Evolutionary conservation across 2,113 vertebrate species (phyloP).

Genomic region (Notothenia rossii): DNA sequence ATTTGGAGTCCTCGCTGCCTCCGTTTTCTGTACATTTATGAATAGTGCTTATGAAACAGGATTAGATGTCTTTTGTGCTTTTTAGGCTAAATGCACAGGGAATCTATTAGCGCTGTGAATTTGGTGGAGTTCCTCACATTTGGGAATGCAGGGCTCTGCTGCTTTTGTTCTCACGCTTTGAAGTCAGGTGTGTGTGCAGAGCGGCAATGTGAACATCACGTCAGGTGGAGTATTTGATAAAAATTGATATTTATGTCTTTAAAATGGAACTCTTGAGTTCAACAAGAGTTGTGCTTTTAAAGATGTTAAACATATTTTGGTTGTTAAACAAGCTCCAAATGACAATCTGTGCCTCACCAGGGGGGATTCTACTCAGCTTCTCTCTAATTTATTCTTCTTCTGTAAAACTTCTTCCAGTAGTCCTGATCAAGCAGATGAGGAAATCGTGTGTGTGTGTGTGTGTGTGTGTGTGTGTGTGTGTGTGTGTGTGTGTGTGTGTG

Average conservation of each 20-base stretch:
- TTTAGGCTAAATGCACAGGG: constrained; percentile 5
- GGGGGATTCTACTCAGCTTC: not conserved
- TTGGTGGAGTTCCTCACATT: not conserved
- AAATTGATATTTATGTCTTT: constrained; percentile 10
- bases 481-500: constrained; percentile 10
- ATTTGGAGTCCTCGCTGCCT: constrained; percentile 12
- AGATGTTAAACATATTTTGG: constrained; percentile 34
- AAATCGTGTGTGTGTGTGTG: constrained; percentile 33
- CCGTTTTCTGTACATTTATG: constrained; percentile 29
- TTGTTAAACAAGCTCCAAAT: constrained; percentile 24
- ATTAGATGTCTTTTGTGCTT: constrained; percentile 27
- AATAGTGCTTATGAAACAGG: constrained; percentile 42
- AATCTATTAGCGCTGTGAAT: constrained; percentile 48
- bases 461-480: constrained; percentile 20
- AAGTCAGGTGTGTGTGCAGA: constrained; percentile 9
- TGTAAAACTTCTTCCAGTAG: constrained; percentile 16
- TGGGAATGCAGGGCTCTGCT: not conserved
- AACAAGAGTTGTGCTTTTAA: constrained; percentile 1
- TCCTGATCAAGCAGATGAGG: constrained; percentile 59
- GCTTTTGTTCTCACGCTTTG: constrained; percentile 48
- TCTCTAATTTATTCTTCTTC: not conserved
- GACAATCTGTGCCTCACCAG: constrained; percentile 5
- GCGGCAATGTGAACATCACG: not conserved
- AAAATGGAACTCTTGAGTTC: constrained; percentile 16
- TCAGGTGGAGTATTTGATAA: constrained; percentile 5